phyloP scores from a whole-genome alignment of 2,113 vertebrate genomes.

The Montifringilla adamsi region DNA sequence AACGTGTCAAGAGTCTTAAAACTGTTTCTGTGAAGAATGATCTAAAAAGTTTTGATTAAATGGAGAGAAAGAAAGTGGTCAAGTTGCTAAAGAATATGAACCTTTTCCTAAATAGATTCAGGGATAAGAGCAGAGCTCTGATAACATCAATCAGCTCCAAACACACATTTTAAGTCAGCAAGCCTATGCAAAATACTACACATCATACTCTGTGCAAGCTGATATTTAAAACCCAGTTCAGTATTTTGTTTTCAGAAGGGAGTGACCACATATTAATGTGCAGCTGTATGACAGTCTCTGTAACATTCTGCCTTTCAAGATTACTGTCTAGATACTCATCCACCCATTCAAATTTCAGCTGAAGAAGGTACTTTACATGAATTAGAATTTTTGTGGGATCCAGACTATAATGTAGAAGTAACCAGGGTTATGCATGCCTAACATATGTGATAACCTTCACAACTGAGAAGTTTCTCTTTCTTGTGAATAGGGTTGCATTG shows the following conservation, averaged over 20 bases:
- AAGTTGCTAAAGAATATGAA: background rate
- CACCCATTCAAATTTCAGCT: background rate
- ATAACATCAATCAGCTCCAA: background rate
- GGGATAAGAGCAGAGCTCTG: background rate
- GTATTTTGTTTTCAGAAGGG: background rate
- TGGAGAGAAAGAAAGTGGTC: background rate
- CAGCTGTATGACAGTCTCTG: background rate
- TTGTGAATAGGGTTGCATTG: background rate
- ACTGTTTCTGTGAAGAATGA: background rate
- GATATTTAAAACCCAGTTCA: background rate
- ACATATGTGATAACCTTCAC: background rate
- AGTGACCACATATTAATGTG: background rate
- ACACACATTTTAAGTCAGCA: background rate
- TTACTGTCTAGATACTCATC: background rate
- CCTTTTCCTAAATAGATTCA: background rate
- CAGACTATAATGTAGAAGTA: background rate
- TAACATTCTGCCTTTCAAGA: background rate
- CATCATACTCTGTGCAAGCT: background rate
- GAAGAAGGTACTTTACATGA: background rate
- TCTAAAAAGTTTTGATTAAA: background rate
- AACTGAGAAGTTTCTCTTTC: background rate
- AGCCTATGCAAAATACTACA: background rate
- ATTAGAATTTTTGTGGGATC: background rate
- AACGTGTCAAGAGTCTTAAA: background rate
- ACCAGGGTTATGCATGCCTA: background rate